Base-by-base conservation (phyloP, 2,113 vertebrate species). In the Oplegnathus fasciatus region DNA sequence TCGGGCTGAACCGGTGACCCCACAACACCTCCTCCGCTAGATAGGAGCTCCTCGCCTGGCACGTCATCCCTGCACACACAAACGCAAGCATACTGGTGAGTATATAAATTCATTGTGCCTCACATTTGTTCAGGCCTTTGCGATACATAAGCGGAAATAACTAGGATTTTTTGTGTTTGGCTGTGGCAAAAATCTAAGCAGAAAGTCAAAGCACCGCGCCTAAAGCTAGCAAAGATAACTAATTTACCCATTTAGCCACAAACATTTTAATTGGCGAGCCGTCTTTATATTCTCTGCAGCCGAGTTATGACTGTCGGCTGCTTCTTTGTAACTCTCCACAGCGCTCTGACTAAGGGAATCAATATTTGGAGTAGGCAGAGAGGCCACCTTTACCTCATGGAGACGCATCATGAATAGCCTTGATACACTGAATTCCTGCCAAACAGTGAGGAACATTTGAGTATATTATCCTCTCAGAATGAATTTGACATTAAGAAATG, bases 1-100 rank as follows among this genome's bases (percentile, higher is more conserved):
- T 97, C 0, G 98, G 97, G 9, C 97, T 96, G 92, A 99, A 99
- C 72, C 98, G 96, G 94, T 98, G 97, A 9, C 98, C 98, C 98
- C 98, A 99, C 15, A 97, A 44, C 76, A 98, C 96, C 92, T 99
- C 98, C 14, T 98, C 97, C 0, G 96, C 95, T 77, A 98, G 92
- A 91, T 98, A 98, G 9, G 98, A 99, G 91, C 97, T 99, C 81
- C 97, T 95, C 0, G 97, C 98, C 90, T 99, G 98, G 88, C 98
- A 99, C 0, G 97, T 98, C 98, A 99, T 98, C 71, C 97, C 98
- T 99, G 93, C 9, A 61, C 30, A 70, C 81, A 82, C 54, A 62
- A 20, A 77, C 28, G 66, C 15, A 71, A 46, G 10, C 46, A 67
- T 1, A 67, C 37, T 4, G 57, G 32, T 46, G 13, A 44, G 42